Base-by-base conservation (phyloP, 2,888 invertebrate species). In the Anoncus sp. region DNA sequence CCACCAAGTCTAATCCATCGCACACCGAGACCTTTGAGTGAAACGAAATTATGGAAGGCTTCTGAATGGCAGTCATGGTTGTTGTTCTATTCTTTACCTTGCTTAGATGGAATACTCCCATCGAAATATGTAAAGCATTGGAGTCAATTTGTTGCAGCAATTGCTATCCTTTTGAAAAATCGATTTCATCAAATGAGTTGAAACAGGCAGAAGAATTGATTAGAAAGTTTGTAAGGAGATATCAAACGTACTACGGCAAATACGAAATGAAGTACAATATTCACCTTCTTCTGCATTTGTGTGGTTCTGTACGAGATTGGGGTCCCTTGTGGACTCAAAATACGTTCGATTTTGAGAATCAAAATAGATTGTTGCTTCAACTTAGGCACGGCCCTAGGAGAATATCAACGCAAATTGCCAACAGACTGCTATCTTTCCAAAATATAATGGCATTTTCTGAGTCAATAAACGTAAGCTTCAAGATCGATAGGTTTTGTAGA, bases 291-390 rank as follows among this genome's bases (percentile, higher is more conserved):
- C 24, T 43, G 10, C 79, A 77, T 49, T 40, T 72, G n/a, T 10
- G 18, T 24, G 55, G 65, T 40, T 45, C 60, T n/a, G 70, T 81
- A 2, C 24, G 66, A 1, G 75, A 65, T 40, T 70, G 69, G 49
- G 73, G 76, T 6, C 77, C 75, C 16, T 35, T 75, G 3, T 80
- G 77, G 77, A 51, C 43, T 0, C 49, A 75, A 31, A 53, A 45
- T 5, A 72, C 77, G n/a, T 77, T 69, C 14, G 14, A 35, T 27
- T 80, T 77, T 31, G 75, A 77, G 76, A 74, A 77, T 35, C 40
- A 62, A 22, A 75, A 72, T 43, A 1, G 43, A 43, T 43, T 43
- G n/a, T 43, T 43, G n/a, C 43, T 43, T 14, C 2, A 43, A 43
- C 43, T 43, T 14, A 43, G n/a, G 5, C 43, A 43, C n/a, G n/a